Percentiles rank a stretch among this genome's conserved stretches.
Evolutionary conservation across 2,113 vertebrate genomes (phyloP).

Genomic region (crab-eating macaque (Macaca fascicularis)): DNA sequence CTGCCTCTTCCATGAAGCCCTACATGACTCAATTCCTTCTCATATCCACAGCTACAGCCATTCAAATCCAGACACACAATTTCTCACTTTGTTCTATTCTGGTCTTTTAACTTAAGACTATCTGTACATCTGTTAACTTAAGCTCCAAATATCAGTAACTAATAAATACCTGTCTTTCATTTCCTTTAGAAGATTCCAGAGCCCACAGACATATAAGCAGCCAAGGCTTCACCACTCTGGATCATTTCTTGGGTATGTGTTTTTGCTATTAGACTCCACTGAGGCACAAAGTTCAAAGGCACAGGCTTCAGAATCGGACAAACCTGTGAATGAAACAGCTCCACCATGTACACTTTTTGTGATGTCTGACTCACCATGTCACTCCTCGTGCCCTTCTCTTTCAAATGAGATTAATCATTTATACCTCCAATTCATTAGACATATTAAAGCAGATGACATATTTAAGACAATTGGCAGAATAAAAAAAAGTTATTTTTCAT

Average conservation of each 20-base stretch:
- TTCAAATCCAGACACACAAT: background rate
- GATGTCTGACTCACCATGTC: background rate
- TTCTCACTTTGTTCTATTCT: background rate
- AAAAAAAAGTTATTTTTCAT: background rate
- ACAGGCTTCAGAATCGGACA: background rate
- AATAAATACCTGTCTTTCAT: background rate
- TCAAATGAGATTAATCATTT: constrained; percentile 7
- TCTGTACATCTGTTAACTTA: background rate
- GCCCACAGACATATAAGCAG: background rate
- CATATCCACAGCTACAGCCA: background rate
- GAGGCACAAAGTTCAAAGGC: background rate
- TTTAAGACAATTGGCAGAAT: constrained; percentile 13
- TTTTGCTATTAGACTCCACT: background rate
- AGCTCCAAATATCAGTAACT: background rate
- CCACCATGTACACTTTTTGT: background rate
- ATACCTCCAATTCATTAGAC: background rate
- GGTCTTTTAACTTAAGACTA: background rate
- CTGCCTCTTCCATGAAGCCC: background rate
- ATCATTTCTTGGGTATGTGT: background rate
- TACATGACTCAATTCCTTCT: background rate
- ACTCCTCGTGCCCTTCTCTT: background rate
- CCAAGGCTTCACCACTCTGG: too few species aligned
- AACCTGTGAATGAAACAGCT: background rate
- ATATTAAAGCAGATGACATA: constrained; percentile 17
- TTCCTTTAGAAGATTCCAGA: background rate